phyloP scores from a whole-genome alignment of 2,888 invertebrate genomes.

The Cephus rjabovi region DNA sequence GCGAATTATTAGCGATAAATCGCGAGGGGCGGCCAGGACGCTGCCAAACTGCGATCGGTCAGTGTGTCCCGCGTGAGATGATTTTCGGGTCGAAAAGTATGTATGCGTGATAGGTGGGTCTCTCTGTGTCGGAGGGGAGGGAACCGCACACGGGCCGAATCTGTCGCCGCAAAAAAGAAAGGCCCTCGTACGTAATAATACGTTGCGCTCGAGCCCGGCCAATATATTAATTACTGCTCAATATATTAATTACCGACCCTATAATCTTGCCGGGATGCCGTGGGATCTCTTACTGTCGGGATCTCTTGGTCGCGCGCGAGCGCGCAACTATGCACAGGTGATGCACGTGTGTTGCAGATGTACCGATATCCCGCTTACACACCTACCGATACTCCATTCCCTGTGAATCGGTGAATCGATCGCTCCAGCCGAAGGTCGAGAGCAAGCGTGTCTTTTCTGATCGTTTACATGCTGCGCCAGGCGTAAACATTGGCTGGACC shows the following conservation, averaged over 20 bases:
- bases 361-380: not conserved
- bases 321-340: not conserved
- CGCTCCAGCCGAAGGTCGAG: no score
- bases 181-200: slow-evolving; percentile 50
- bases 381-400: no score
- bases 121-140: not conserved
- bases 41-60: no score
- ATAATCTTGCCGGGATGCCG: slow-evolving; percentile 54
- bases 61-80: no score
- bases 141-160: slow-evolving; percentile 36
- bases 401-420: no score
- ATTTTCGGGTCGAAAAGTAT: not conserved
- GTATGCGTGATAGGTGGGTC: slow-evolving; percentile 6
- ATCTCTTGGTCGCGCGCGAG: not conserved
- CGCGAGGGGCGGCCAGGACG: slow-evolving; percentile 15
- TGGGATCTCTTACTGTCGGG: slow-evolving; percentile 34
- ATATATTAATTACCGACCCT: slow-evolving; percentile 63
- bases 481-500: no score
- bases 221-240: slow-evolving; percentile 63
- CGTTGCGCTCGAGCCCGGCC: slow-evolving; percentile 46
- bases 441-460: no score
- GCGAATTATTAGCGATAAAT: slow-evolving; percentile 49
- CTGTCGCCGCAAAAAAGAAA: slow-evolving; percentile 42
- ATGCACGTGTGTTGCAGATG: not conserved
- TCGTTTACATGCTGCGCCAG: no score